phyloP scores from a whole-genome alignment of 2,888 invertebrate genomes.

The Oegoconia quadripuncta region DNA sequence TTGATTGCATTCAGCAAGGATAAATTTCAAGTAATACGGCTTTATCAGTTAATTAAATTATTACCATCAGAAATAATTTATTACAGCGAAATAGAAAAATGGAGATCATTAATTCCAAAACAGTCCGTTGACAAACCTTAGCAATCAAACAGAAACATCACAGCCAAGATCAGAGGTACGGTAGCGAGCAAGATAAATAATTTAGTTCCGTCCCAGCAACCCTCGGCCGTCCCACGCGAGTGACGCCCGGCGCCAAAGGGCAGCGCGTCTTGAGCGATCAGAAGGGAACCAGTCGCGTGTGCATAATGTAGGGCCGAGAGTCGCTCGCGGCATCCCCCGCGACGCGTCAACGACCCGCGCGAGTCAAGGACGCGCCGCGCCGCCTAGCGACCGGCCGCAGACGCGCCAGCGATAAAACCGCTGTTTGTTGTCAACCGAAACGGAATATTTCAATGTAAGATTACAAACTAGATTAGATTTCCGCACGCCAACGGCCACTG shows the following conservation, averaged over 20 bases:
- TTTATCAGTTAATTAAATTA: too few species aligned
- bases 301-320: conserved; percentile 32
- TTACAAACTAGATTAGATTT: conserved; percentile 11
- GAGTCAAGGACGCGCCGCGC: conserved; percentile 59
- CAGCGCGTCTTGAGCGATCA: conserved; percentile 38
- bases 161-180: too few species aligned
- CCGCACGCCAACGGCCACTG: conserved; percentile 4
- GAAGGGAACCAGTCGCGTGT: conserved; percentile 56
- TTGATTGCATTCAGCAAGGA: too few species aligned
- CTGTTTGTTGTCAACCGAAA: conserved; percentile 8
- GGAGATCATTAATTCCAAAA: too few species aligned
- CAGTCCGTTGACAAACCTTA: too few species aligned
- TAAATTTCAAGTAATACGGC: too few species aligned
- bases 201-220: neutral
- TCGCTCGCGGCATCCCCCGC: conserved; percentile 5
- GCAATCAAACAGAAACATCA: too few species aligned
- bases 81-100: too few species aligned
- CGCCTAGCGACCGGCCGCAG: conserved; percentile 37
- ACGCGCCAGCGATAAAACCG: conserved; percentile 20
- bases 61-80: too few species aligned
- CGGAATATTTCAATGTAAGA: conserved; percentile 1
- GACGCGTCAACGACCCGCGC: conserved; percentile 58
- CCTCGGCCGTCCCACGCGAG: conserved; percentile 23
- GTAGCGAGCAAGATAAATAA: too few species aligned
- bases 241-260: conserved; percentile 35